phyloP scores from a whole-genome alignment of 1,140 invertebrate genomes.

The Drosophila kepulauana region DNA sequence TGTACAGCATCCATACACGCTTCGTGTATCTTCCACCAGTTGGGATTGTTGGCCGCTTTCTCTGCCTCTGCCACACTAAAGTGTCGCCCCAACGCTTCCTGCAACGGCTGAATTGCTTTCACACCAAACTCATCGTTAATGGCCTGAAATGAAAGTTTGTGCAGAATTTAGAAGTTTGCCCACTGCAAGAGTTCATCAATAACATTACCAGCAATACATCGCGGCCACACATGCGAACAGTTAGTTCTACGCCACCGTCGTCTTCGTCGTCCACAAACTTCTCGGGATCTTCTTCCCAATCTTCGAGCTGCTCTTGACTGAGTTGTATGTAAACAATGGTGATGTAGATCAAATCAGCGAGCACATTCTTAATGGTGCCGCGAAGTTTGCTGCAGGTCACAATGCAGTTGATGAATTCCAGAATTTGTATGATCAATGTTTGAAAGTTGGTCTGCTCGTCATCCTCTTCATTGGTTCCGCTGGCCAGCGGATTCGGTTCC shows the following conservation, averaged over 20 bases:
- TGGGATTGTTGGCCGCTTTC: conserved; percentile 86
- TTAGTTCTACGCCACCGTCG: conserved; percentile 89
- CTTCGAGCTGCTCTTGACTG: conserved; percentile 90
- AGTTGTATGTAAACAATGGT: conserved; percentile 89
- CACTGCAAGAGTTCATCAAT: neutral
- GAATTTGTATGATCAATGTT: conserved; percentile 91
- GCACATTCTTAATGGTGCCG: conserved; percentile 88
- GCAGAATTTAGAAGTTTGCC: neutral
- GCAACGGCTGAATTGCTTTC: conserved; percentile 87
- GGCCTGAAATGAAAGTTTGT: conserved; percentile 82
- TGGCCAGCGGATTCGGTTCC: conserved; percentile 67
- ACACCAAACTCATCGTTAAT: conserved; percentile 88
- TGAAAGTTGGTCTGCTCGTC: conserved; percentile 91
- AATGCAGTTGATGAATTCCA: conserved; percentile 90
- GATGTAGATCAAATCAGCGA: conserved; percentile 91
- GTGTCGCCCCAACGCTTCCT: conserved; percentile 88
- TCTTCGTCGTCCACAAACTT: conserved; percentile 93
- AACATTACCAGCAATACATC: conserved; percentile 87
- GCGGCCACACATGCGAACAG: conserved; percentile 91
- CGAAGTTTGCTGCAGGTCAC: conserved; percentile 88
- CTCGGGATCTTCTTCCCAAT: conserved; percentile 90
- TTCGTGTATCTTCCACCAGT: conserved; percentile 93
- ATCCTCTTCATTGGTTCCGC: conserved; percentile 72
- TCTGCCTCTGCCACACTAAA: conserved; percentile 87
- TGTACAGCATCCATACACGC: conserved; percentile 90